Base-by-base conservation (phyloP, 2,888 invertebrate genomes). In the Netelia inedita region DNA sequence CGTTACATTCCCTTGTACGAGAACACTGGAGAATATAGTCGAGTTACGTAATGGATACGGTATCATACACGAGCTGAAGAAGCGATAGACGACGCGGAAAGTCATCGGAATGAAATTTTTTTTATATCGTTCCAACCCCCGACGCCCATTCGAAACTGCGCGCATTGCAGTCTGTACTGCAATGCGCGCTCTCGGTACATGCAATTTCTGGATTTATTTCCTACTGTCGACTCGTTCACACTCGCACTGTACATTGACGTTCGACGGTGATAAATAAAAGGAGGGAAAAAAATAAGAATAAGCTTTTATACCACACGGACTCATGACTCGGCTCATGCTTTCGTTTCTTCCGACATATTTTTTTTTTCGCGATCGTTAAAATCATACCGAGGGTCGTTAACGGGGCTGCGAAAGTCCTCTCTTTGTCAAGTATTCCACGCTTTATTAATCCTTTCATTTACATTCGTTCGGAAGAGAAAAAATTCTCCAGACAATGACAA, bases 351-450 rank as follows among this genome's bases (percentile, higher is more conserved):
- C 10, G 35, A 57, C 28, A 8, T 65, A 9, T 28, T 75, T 65
- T 79, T 23, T 59, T 76, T 66, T 68, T 53, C 6, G 35, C 35
- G 57, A 43, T 19, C 79, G 65, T 76, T 83, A 76, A 72, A 83
- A 80, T 80, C 72, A 80, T 80, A 71, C 43, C 72, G 41, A 71
- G 65, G 63, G 28, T 55, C 74, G 71, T 65, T 65, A 79, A 79
- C 11, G 21, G 50, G 57, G 63, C 55, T 63, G 74, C 65, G 35
- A 76, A 61, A 61, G 41, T 16, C 28, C 57, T 57, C 41, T 71
- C 43, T 19, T n/a, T 61, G 53, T 23, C 21, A 21, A 73, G 68
- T 73, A 63, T 46, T 35, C 21, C 19, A 5, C 46, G n/a, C 53
- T 28, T 72, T 41, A 28, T 28, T 28, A 28, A 28, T 28, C 28